phyloP scores from a whole-genome alignment of 2,797 vertebrate genomes.

The Selene dorsalis region DNA sequence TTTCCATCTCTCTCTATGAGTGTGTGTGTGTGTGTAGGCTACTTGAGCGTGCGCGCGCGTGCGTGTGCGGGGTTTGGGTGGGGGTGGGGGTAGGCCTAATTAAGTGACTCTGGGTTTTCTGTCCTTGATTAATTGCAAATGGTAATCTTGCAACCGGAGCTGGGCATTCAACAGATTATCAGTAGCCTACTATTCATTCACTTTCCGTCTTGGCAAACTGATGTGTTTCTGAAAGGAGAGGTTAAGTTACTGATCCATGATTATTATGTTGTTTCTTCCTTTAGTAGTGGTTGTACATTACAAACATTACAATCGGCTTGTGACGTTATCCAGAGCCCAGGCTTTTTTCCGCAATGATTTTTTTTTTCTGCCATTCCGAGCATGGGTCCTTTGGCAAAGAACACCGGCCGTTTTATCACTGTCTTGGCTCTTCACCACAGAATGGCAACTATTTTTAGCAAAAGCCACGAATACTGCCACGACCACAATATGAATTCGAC shows the following conservation, averaged over 20 bases:
- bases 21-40: not conserved
- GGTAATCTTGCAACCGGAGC: conserved; percentile 41
- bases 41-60: not conserved
- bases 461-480: conserved; percentile 69
- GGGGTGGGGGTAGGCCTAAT: conserved; percentile 34
- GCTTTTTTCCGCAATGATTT: conserved; percentile 35
- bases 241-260: conserved; percentile 3
- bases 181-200: conserved; percentile 43
- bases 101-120: conserved; percentile 62
- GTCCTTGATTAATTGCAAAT: conserved; percentile 66
- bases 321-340: conserved; percentile 33
- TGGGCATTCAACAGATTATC: conserved; percentile 73
- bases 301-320: conserved; percentile 2
- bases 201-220: conserved; percentile 21
- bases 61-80: not conserved
- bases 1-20: not conserved
- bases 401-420: conserved; percentile 65
- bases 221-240: conserved; percentile 19
- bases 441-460: conserved; percentile 73
- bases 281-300: not conserved
- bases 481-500: conserved; percentile 73
- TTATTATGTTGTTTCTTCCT: not conserved
- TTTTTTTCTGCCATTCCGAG: conserved; percentile 29
- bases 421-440: conserved; percentile 60
- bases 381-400: conserved; percentile 58